phyloP scores from a whole-genome alignment of 2,888 invertebrate species.

The Limnephilus auricula region DNA sequence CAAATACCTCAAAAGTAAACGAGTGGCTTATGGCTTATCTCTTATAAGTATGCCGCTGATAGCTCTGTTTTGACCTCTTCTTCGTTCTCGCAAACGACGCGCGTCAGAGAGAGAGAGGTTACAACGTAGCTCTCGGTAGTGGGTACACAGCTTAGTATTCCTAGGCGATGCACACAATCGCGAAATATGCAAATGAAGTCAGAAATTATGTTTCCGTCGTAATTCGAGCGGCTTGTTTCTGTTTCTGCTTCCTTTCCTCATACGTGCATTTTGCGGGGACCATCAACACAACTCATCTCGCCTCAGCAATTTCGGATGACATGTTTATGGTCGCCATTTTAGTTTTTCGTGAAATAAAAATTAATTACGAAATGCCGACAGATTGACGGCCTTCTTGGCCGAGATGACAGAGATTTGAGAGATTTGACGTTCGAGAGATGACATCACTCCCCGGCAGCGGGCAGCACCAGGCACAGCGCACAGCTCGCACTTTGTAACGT shows the following conservation, averaged over 20 bases:
- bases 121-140: background rate
- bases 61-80: background rate
- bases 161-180: conserved; percentile 51
- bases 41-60: background rate
- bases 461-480: too few relatives aligned
- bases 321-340: conserved; percentile 60
- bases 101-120: background rate
- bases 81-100: background rate
- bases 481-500: conserved; percentile 52
- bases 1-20: conserved; percentile 38
- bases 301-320: conserved; percentile 55
- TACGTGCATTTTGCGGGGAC: conserved; percentile 49
- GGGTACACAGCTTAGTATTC: background rate
- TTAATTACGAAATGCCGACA: conserved; percentile 62
- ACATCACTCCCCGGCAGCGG: conserved; percentile 53
- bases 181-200: conserved; percentile 55
- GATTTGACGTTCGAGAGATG: conserved; percentile 58
- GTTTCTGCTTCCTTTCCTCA: conserved; percentile 51
- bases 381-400: conserved; percentile 60
- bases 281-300: conserved; percentile 58
- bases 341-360: conserved; percentile 61
- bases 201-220: conserved; percentile 61
- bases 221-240: conserved; percentile 54
- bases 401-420: conserved; percentile 58
- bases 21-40: too few relatives aligned